Evolutionary conservation across 2,113 vertebrate species (phyloP).

Genomic region (Anser brachyrhynchus): DNA sequence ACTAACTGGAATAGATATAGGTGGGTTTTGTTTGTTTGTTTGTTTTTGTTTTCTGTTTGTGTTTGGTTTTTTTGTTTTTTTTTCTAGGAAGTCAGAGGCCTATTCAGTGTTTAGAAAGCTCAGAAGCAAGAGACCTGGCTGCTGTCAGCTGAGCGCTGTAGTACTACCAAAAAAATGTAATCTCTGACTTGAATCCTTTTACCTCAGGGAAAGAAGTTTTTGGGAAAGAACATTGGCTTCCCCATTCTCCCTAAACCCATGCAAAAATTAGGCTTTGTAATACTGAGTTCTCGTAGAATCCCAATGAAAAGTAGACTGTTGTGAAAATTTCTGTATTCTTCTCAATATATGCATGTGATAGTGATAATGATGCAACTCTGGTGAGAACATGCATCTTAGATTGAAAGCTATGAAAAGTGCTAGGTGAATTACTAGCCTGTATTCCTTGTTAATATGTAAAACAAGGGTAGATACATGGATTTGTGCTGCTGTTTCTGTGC

Average conservation of each 20-base stretch:
- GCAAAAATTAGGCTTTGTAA: conserved; percentile 22
- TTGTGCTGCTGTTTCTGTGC: background rate
- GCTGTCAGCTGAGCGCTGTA: conserved; percentile 28
- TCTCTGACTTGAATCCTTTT: background rate
- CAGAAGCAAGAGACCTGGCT: conserved; percentile 32
- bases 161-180: background rate
- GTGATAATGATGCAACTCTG: background rate
- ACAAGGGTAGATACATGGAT: background rate
- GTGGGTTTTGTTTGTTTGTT: background rate
- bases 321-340: background rate
- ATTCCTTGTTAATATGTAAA: background rate
- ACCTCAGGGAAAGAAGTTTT: background rate
- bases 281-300: background rate
- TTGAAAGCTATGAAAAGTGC: background rate
- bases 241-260: background rate
- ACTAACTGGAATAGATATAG: conserved; percentile 19
- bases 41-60: background rate
- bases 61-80: background rate
- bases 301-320: background rate
- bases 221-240: background rate
- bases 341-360: fast-evolving
- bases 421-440: background rate
- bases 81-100: conserved; percentile 19
- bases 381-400: background rate
- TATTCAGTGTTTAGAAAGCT: conserved; percentile 7